Evolutionary conservation across 2,888 invertebrate species (phyloP).

Genomic region (Saturnia pavonia): DNA sequence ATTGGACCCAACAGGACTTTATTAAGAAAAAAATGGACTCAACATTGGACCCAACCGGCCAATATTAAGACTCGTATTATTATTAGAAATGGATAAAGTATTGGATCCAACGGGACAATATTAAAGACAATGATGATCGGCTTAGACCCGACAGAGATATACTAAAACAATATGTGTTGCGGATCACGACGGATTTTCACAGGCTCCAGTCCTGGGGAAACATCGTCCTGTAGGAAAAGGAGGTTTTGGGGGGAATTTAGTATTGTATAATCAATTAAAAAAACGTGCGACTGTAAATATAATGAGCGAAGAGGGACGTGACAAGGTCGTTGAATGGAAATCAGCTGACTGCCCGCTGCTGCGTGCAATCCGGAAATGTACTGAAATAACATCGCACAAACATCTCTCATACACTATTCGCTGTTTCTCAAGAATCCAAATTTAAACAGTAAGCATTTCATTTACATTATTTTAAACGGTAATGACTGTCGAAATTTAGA

Average conservation of each 20-base stretch:
- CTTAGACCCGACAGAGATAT: constrained; percentile 75
- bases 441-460: constrained; percentile 53
- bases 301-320: constrained; percentile 64
- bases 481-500: constrained; percentile 12
- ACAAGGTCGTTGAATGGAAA: constrained; percentile 73
- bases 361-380: constrained; percentile 68
- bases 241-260: constrained; percentile 45
- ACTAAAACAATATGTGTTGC: constrained; percentile 76
- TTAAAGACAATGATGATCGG: constrained; percentile 63
- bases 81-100: constrained; percentile 58
- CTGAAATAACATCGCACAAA: constrained; percentile 40
- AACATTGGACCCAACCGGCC: constrained; percentile 72
- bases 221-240: constrained; percentile 75
- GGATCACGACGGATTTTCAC: constrained; percentile 70
- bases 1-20: constrained; percentile 76
- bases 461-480: constrained; percentile 24
- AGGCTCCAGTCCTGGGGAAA: constrained; percentile 71
- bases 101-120: constrained; percentile 73
- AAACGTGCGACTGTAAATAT: constrained; percentile 67
- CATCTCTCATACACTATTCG: constrained; percentile 23
- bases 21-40: constrained; percentile 65
- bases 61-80: constrained; percentile 53
- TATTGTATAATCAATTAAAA: constrained; percentile 32
- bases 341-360: constrained; percentile 72
- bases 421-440: constrained; percentile 31